Evolutionary conservation across 2,797 vertebrate genomes (phyloP), one percentile per base, ranked within the genome.

Genomic region (Sternotherus odoratus): DNA sequence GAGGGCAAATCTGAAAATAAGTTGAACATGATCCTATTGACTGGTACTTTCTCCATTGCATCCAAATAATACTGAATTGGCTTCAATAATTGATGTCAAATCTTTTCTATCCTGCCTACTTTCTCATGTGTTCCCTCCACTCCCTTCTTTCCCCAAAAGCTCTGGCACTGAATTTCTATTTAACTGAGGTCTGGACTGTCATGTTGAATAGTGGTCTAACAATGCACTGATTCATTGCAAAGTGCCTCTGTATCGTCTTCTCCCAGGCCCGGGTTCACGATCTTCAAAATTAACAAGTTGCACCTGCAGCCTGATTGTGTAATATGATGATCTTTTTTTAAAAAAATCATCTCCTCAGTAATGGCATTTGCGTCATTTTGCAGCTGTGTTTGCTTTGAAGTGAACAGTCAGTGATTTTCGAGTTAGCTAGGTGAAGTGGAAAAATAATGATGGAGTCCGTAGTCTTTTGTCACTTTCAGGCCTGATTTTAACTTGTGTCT

Each of bases 381-480:
- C 98, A 98, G 97, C 97, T 98, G 98, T 96, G 95, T 95, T 97
- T 90, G 53, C 93, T 96, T 95, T 96, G 94, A 95, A 95, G 78
- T 8, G 50, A 94, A 86, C 91, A 97, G 96, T 94, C 97, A 85
- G 92, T 96, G 94, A 97, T 97, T 98, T 96, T 96, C 85, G 19
- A 97, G 93, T 97, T 97, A 97, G 96, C 82, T 93, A 96, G 97
- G 96, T 97, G 94, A 97, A 97, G 94, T 97, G 98, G 97, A 98
- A 98, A 98, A 98, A 98, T 97, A 98, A 98, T 97, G 97, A 98
- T 91, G 95, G 95, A 93, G 94, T 96, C 12, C 2, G 84, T 83
- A 88, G 85, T 91, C 79, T 89, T 97, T 97, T 97, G 96, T 96
- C 96, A 95, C 75, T 92, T 95, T 87, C 2, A 85, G 87, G 39